These are phyloP conservation scores for Limnephilus auricula DNA, from an alignment of 2,888 invertebrate genomes.

Conservation along the genomic window DNA sequence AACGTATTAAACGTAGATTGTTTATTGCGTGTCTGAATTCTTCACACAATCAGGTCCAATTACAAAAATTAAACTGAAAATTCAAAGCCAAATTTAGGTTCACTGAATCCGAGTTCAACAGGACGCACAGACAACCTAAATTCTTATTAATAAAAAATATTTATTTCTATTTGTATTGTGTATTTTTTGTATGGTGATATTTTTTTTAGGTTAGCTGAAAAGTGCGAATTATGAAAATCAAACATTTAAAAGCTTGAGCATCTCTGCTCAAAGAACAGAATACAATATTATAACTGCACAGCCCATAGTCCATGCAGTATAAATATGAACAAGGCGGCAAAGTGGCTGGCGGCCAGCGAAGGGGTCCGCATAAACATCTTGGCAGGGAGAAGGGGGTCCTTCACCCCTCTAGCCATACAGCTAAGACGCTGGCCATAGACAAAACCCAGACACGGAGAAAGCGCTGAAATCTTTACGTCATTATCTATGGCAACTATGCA, in stretches of 20 bases:
- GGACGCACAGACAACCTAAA: too few relatives aligned
- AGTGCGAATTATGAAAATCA: background rate
- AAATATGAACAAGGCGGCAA: slow-evolving; percentile 25
- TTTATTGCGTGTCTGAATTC: too few relatives aligned
- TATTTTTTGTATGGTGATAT: too few relatives aligned
- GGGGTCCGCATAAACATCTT: slow-evolving; percentile 18
- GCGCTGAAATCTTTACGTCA: background rate
- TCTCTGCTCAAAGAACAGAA: background rate
- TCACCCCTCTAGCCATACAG: background rate
- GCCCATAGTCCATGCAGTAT: background rate
- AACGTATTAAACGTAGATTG: too few relatives aligned
- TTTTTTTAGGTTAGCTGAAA: too few relatives aligned
- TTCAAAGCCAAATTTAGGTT: too few relatives aligned
- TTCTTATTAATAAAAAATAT: too few relatives aligned
- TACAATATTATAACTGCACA: background rate
- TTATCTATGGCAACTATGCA: background rate
- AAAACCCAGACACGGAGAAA: background rate
- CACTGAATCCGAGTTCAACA: too few relatives aligned
- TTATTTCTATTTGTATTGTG: too few relatives aligned
- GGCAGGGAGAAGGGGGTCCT: background rate
- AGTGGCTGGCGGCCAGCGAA: slow-evolving; percentile 21
- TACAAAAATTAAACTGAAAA: too few relatives aligned
- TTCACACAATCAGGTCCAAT: too few relatives aligned
- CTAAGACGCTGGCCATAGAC: slow-evolving; percentile 12
- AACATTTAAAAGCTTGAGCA: background rate